A percentile compares a stretch with the other conserved stretches of the same genome.
Evolutionary conservation across 1,140 invertebrate genomes (phyloP).

Genomic region (Drosophila grimshawi): DNA sequence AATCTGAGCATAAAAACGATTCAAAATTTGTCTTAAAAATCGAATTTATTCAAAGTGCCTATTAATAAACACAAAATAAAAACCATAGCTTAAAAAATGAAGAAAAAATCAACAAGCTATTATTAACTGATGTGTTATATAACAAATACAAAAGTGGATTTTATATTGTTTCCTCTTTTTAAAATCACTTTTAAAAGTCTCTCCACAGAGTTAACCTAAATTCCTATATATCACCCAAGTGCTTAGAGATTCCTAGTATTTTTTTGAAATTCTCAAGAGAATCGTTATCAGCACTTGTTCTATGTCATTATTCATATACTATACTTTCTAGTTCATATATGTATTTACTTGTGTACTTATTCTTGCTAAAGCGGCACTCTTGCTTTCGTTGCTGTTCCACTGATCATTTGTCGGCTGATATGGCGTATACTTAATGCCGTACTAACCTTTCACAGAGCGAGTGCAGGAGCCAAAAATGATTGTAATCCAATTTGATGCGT

Average conservation of each 20-base stretch:
- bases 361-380: slow-evolving; percentile 61
- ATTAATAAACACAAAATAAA: too few species aligned
- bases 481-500: slow-evolving; percentile 78
- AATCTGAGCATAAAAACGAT: too few species aligned
- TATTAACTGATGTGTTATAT: too few species aligned
- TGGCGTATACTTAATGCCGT: slow-evolving; percentile 63
- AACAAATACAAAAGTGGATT: too few species aligned
- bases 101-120: too few species aligned
- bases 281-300: slow-evolving; percentile 41
- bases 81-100: too few species aligned
- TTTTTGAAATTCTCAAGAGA: slow-evolving; percentile 21
- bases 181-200: neutral
- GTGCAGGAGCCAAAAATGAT: slow-evolving; percentile 71
- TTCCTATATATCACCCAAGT: slow-evolving; percentile 18
- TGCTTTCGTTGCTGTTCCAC: slow-evolving; percentile 62
- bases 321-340: slow-evolving; percentile 22
- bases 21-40: too few species aligned
- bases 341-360: slow-evolving; percentile 30
- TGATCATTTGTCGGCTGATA: slow-evolving; percentile 34
- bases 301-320: slow-evolving; percentile 1
- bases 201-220: slow-evolving; percentile 1
- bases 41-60: too few species aligned
- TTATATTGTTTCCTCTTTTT: neutral
- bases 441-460: slow-evolving; percentile 79
- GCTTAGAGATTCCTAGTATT: slow-evolving; percentile 3